Evolutionary conservation across 2,888 invertebrate genomes (phyloP).

Genomic region (Luperina nickerlii): DNA sequence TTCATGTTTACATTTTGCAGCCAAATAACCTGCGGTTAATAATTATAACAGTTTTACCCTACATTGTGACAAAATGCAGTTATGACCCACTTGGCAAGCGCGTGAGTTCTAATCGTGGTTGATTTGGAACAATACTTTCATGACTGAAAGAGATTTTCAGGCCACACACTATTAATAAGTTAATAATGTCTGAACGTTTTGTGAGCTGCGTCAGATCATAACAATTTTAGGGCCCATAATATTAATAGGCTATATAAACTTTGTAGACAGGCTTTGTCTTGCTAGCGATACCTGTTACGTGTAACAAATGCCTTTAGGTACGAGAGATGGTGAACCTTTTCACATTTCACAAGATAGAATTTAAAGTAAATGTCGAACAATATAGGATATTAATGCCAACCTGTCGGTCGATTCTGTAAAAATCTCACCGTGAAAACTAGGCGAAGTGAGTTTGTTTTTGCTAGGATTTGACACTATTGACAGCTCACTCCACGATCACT

Average conservation of each 20-base stretch:
- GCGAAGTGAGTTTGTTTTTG: no score
- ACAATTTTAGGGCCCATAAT: slow-evolving; percentile 21
- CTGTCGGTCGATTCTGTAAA: no score
- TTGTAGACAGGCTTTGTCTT: slow-evolving; percentile 19
- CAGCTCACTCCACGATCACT: no score
- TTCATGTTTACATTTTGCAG: slow-evolving; percentile 32
- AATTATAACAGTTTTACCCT: slow-evolving; percentile 37
- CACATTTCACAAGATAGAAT: not conserved
- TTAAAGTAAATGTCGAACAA: not conserved
- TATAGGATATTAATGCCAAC: not conserved
- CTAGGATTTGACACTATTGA: no score
- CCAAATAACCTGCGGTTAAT: slow-evolving; percentile 39
- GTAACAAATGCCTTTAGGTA: not conserved
- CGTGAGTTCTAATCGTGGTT: slow-evolving; percentile 50
- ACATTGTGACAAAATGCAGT: slow-evolving; percentile 55
- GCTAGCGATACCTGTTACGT: not conserved
- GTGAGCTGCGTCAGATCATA: not conserved
- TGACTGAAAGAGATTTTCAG: slow-evolving; percentile 43
- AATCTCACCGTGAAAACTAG: no score
- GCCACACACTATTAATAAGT: slow-evolving; percentile 36
- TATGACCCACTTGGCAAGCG: slow-evolving; percentile 62
- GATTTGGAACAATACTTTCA: slow-evolving; percentile 40
- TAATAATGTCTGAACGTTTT: slow-evolving; percentile 18
- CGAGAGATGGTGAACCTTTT: not conserved
- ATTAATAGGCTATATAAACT: slow-evolving; percentile 12